Conservation (phyloP, 2,797 vertebrate genomes). For the Gephyroberyx darwinii region DNA sequence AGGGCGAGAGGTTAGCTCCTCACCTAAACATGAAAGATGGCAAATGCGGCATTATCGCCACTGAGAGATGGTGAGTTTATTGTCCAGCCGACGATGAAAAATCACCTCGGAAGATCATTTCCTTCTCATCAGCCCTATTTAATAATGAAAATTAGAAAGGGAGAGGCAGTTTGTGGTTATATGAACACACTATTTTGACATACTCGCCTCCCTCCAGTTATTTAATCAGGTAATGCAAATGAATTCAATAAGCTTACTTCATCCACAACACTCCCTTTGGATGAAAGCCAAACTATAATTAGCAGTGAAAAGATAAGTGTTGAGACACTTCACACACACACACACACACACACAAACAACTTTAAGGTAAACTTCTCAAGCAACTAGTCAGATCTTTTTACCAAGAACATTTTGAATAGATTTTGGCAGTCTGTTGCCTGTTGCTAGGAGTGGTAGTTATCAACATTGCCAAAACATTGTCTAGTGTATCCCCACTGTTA, state of each 20-base stretch:
- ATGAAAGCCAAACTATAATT: not conserved
- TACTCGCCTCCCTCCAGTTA: conserved; percentile 4
- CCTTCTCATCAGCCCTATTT: conserved; percentile 31
- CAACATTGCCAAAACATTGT: conserved; percentile 4
- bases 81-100: conserved; percentile 63
- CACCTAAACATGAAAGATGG: conserved; percentile 57
- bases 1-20: conserved; percentile 48
- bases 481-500: not conserved
- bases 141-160: conserved; percentile 33
- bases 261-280: not conserved
- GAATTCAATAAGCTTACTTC: not conserved
- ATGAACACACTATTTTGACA: conserved; percentile 16
- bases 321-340: not conserved
- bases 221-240: conserved; percentile 33
- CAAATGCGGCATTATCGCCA: conserved; percentile 22
- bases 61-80: conserved; percentile 50
- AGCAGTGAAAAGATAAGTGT: not conserved
- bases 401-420: not conserved
- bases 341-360: not conserved
- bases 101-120: conserved; percentile 52
- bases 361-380: not conserved
- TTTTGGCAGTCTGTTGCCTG: conserved; percentile 7
- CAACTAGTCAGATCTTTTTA: not conserved
- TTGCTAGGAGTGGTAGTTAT: conserved; percentile 15
- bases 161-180: conserved; percentile 3